These are phyloP conservation scores for Piprites chloris DNA, from an alignment of 2,113 vertebrate species.

Conservation along the genomic window DNA sequence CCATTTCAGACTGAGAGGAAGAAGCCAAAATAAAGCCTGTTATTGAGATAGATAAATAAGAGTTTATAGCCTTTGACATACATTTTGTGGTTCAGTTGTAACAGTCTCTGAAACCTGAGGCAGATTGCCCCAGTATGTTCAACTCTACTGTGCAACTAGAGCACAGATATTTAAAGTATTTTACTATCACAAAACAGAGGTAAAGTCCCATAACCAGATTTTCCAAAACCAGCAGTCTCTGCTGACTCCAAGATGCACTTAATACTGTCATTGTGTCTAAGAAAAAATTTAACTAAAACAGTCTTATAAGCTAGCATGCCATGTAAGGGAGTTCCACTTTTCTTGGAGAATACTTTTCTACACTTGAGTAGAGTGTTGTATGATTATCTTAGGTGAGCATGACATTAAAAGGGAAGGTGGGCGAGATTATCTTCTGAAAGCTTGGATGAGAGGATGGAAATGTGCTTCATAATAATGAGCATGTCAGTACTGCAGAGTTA, in stretches of 20 bases:
- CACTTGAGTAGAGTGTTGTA: not conserved
- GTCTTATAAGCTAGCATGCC: not conserved
- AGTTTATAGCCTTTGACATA: not conserved
- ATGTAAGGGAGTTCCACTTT: not conserved
- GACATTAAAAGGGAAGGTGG: not conserved
- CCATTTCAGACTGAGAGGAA: not conserved
- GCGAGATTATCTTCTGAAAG: not conserved
- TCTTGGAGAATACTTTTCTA: not conserved
- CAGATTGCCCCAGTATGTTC: not conserved
- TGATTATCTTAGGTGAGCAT: not conserved
- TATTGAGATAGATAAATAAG: not conserved
- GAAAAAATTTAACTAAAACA: not conserved
- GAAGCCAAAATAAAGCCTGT: not conserved
- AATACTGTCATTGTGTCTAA: not conserved
- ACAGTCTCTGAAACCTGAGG: not conserved
- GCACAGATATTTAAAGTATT: not conserved
- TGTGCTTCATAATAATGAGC: not conserved
- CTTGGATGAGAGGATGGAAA: not conserved
- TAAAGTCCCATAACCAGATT: not conserved
- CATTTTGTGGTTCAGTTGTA: not conserved
- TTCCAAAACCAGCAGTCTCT: not conserved
- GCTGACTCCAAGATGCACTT: not conserved
- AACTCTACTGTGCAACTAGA: not conserved
- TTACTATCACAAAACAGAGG: not conserved
- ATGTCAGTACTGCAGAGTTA: not conserved